Percentiles rank a stretch among this genome's conserved stretches.
phyloP scores from a whole-genome alignment of 2,797 vertebrate genomes.

The Crypturellus tataupa region DNA sequence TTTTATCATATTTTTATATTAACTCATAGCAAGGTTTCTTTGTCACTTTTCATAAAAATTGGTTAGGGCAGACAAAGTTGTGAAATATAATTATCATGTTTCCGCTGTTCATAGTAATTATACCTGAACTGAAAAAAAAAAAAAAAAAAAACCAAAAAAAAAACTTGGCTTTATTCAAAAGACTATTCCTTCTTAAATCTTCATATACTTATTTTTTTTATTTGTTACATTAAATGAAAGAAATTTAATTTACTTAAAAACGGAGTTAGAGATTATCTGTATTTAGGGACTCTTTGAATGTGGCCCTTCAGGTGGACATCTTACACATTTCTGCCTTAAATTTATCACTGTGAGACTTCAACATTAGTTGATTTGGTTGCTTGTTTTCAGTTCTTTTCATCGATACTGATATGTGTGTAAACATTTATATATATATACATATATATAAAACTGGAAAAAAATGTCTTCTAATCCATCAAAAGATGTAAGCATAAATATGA shows the following conservation, averaged over 20 bases:
- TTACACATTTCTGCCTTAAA: slow-evolving; percentile 11
- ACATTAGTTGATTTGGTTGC: background rate
- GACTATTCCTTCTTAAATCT: slow-evolving; percentile 62
- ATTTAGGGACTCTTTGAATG: slow-evolving; percentile 37
- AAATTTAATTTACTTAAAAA: slow-evolving; percentile 27
- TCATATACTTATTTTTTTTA: slow-evolving; percentile 65
- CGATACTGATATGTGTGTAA: background rate
- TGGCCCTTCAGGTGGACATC: background rate
- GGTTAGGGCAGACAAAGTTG: background rate
- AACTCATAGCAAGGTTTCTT: background rate
- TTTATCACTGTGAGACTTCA: background rate
- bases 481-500: background rate
- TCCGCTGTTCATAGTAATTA: background rate
- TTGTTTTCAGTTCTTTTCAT: slow-evolving; percentile 25
- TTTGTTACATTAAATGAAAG: slow-evolving; percentile 65
- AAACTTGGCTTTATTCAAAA: slow-evolving; percentile 53
- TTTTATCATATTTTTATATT: background rate
- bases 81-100: too few relatives aligned
- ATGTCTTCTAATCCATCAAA: background rate
- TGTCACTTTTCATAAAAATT: slow-evolving; percentile 37
- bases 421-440: too few relatives aligned
- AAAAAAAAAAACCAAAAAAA: background rate
- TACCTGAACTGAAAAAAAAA: slow-evolving; percentile 64
- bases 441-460: background rate
- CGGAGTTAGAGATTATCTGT: slow-evolving; percentile 18